Percentiles rank a stretch among this genome's conserved stretches.
Conservation (phyloP, 1,140 invertebrate species). For the Popillia japonica region DNA sequence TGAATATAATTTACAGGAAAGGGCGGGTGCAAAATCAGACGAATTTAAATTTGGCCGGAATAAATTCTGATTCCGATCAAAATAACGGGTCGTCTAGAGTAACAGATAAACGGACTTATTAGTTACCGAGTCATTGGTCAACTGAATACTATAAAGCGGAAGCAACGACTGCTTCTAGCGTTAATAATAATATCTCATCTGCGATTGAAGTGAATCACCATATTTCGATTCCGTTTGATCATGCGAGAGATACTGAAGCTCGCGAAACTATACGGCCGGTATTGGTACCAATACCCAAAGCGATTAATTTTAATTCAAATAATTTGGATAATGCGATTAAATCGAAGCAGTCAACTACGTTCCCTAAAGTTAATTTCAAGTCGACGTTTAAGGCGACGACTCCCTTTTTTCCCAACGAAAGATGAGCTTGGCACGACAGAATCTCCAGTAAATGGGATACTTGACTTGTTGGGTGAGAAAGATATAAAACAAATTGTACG, state of each 20-base stretch:
- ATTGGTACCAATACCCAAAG: conserved; percentile 38
- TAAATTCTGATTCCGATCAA: conserved; percentile 44
- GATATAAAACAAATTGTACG: too few species aligned
- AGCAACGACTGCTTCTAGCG: neutral
- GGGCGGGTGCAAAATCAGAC: conserved; percentile 39
- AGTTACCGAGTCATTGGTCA: conserved; percentile 55
- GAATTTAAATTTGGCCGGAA: conserved; percentile 49
- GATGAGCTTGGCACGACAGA: conserved; percentile 37
- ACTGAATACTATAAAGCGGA: conserved; percentile 47
- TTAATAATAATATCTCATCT: neutral
- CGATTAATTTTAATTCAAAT: conserved; percentile 27
- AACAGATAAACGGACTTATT: conserved; percentile 51
- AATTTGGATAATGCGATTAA: neutral
- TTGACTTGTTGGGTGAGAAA: neutral
- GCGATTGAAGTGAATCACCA: neutral
- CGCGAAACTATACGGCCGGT: conserved; percentile 38
- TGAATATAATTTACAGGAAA: conserved; percentile 51
- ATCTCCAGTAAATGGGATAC: conserved; percentile 11
- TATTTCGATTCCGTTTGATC: neutral
- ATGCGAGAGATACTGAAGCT: neutral
- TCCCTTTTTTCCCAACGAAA: conserved; percentile 54
- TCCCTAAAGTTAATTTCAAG: conserved; percentile 49
- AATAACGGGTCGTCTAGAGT: conserved; percentile 36
- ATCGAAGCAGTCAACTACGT: conserved; percentile 11
- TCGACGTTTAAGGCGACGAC: conserved; percentile 55